Evolutionary conservation across 2,888 invertebrate genomes (phyloP), one percentile per base, ranked within the genome.

Genomic region (Caenorhabditis sinica): DNA sequence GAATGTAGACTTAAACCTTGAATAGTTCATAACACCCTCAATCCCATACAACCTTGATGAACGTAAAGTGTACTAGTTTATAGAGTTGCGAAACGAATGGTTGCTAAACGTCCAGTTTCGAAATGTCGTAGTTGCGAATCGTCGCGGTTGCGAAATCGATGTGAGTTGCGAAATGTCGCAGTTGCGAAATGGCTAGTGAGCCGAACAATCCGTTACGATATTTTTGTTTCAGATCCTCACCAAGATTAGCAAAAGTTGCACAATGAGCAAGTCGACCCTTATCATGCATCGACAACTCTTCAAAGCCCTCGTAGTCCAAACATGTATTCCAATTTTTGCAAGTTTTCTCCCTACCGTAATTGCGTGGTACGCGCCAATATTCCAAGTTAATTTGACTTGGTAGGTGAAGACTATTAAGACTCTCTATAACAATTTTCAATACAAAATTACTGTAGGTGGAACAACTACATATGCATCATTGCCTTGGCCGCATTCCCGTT

Each of bases 311-410:
- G 63, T 75, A 0, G 30, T 66, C 30, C 75, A 75, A 43, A 75
- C 71, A 1, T 71, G 71, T 28, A 71, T 71, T 28, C 71, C 71
- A 17, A 71, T 71, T 3, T 56, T 71, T n/a, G 71, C 71, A n/a
- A 71, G 71, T 17, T 71, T 71, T 25, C 36, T 58, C 1, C 71
- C 71, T 13, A 71, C 71, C 11, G 71, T 71, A n/a, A 71, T 71
- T 9, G 71, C 71, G 1, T 71, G 71, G 71, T 71, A 71, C 25
- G 56, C 71, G 3, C 71, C 71, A 4, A 71, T 71, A 0, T 71
- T 71, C 13, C n/a, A 9, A 9, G 28, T 71, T 15, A 71, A 71
- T 58, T 40, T 71, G 40, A 58, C 71, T n/a, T 71, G 71, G 71
- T 71, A n/a, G 58, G 45, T 25, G 17, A 33, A 28, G n/a, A 33